phyloP scores from a whole-genome alignment of 2,797 vertebrate genomes.

The Acanthurus leucopareius region DNA sequence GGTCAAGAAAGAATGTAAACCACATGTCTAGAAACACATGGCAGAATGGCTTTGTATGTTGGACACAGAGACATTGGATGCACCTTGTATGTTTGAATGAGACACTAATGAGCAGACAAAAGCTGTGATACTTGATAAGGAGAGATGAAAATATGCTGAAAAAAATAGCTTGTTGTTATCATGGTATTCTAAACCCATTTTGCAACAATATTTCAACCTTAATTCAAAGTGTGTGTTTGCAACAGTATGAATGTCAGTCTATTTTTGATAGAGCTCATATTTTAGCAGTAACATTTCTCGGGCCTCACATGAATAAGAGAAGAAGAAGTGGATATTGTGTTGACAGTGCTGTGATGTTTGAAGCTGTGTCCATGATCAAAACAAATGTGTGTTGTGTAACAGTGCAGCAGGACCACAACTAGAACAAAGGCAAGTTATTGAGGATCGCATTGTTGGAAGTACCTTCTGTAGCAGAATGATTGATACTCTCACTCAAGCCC shows the following conservation, averaged over 20 bases:
- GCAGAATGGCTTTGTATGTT: too few relatives aligned
- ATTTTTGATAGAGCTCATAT: conserved; percentile 47
- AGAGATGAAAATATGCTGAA: too few relatives aligned
- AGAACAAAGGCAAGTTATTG: conserved; percentile 64
- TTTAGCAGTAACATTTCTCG: conserved; percentile 44
- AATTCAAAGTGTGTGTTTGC: conserved; percentile 8
- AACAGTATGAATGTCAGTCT: conserved; percentile 38
- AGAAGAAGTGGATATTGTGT: conserved; percentile 40
- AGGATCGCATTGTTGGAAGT: conserved; percentile 62
- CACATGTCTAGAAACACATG: too few relatives aligned
- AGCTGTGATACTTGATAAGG: too few relatives aligned
- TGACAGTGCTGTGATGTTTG: conserved; percentile 60
- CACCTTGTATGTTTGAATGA: too few relatives aligned
- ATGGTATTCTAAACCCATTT: neutral
- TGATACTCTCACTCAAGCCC: conserved; percentile 63
- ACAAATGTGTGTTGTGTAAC: conserved; percentile 64
- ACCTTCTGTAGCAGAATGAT: conserved; percentile 61
- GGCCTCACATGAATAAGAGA: conserved; percentile 57
- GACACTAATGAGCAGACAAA: too few relatives aligned
- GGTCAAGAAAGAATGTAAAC: too few relatives aligned
- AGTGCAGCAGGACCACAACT: conserved; percentile 45
- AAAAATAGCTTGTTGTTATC: neutral
- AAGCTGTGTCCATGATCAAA: conserved; percentile 70
- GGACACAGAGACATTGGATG: too few relatives aligned
- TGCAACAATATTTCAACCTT: conserved; percentile 6